A percentile compares a stretch with the other conserved stretches of the same genome.
These are phyloP conservation scores for Trachelus tabidus DNA, from an alignment of 2,888 invertebrate genomes.

Conservation along the genomic window DNA sequence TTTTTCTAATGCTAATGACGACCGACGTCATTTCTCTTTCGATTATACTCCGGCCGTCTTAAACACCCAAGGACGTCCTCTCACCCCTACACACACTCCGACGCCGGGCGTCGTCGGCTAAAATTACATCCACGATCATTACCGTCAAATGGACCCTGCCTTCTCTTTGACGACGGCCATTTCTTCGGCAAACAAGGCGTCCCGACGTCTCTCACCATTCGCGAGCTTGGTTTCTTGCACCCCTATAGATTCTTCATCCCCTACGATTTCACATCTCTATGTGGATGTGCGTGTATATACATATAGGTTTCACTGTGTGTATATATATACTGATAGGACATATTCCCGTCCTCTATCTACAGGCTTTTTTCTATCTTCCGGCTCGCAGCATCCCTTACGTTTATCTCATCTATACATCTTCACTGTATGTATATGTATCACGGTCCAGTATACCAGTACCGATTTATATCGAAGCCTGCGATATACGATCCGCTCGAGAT, in stretches of 20 bases:
- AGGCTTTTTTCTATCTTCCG: neutral
- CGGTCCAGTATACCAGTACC: neutral
- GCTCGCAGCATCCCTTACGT: neutral
- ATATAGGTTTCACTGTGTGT: too few relatives aligned
- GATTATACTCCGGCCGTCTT: neutral
- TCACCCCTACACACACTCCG: neutral
- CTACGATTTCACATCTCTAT: neutral
- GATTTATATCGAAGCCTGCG: neutral
- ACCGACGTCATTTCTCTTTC: neutral
- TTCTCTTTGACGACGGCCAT: neutral
- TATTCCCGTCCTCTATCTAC: neutral
- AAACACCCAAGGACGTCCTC: neutral
- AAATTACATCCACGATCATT: conserved; percentile 2
- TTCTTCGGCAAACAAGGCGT: conserved; percentile 1
- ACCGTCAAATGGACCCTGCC: neutral
- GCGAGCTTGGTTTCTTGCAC: neutral
- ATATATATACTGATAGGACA: neutral
- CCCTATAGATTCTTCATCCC: neutral
- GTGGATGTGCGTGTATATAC: too few relatives aligned
- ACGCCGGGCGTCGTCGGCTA: neutral
- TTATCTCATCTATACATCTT: neutral
- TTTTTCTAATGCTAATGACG: neutral
- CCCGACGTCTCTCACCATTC: neutral
- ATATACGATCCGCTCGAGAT: neutral
- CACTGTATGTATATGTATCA: neutral